Evolutionary conservation across 2,888 invertebrate species (phyloP).

Genomic region (Gryllus longicercus): DNA sequence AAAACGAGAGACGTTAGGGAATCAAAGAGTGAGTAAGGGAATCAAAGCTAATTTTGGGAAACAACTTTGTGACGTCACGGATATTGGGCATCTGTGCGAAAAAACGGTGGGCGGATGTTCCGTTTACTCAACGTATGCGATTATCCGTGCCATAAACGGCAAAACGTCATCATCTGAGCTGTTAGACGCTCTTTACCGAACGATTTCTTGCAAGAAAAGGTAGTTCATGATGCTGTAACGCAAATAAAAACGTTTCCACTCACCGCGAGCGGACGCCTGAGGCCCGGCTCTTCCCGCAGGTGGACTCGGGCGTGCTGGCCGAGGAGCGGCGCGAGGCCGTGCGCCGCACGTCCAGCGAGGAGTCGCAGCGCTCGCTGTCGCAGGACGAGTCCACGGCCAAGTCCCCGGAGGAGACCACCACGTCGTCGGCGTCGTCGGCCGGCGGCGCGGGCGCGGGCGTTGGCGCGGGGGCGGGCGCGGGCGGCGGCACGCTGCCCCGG

Average conservation of each 20-base stretch:
- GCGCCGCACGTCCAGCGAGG: constrained; percentile 48
- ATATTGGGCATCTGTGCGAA: no score
- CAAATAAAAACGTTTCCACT: background rate
- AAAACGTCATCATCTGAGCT: no score
- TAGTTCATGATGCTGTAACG: no score
- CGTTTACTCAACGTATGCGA: no score
- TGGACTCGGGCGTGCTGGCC: constrained; percentile 1
- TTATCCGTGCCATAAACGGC: no score
- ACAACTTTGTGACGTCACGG: no score
- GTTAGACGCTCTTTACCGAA: no score
- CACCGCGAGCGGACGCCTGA: background rate
- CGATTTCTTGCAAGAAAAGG: no score
- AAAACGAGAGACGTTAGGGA: no score
- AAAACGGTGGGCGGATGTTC: no score
- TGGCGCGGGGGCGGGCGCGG: constrained; percentile 79
- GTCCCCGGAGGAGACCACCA: constrained; percentile 56
- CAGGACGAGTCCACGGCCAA: constrained; percentile 49
- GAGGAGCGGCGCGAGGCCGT: constrained; percentile 39
- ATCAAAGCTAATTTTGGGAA: no score
- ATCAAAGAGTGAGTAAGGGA: no score
- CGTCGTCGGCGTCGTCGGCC: constrained; percentile 70
- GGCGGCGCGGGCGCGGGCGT: constrained; percentile 87
- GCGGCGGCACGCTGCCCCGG: constrained; percentile 78
- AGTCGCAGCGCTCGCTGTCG: constrained; percentile 42
- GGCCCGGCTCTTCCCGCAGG: background rate